A percentile compares a stretch with the other conserved stretches of the same genome.
phyloP scores from a whole-genome alignment of 1,140 invertebrate genomes.

The Phocides pigmalion region DNA sequence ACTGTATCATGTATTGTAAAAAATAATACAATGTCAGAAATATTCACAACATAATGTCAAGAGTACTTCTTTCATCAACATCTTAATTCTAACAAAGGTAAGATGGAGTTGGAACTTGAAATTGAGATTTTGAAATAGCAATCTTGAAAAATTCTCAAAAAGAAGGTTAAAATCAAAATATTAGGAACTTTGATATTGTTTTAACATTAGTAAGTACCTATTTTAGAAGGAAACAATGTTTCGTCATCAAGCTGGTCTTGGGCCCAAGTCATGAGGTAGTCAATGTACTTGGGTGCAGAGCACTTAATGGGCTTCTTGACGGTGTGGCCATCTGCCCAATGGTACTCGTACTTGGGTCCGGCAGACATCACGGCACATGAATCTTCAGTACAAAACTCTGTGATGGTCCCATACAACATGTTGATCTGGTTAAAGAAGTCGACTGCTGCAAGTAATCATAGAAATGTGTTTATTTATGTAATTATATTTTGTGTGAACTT shows the following conservation, averaged over 20 bases:
- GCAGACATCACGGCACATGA: slow-evolving; percentile 99
- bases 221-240: slow-evolving; percentile 99
- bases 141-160: too few relatives aligned
- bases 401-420: slow-evolving; percentile 99
- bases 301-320: slow-evolving; percentile 99
- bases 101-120: too few relatives aligned
- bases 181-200: too few relatives aligned
- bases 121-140: too few relatives aligned
- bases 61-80: too few relatives aligned
- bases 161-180: not conserved
- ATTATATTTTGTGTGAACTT: too few relatives aligned
- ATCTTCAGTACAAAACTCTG: slow-evolving; percentile 99
- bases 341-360: slow-evolving; percentile 99
- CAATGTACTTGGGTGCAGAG: slow-evolving; percentile 99
- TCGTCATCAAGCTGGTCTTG: slow-evolving; percentile 99
- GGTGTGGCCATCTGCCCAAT: slow-evolving; percentile 99
- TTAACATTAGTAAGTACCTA: too few relatives aligned
- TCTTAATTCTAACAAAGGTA: too few relatives aligned
- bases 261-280: slow-evolving; percentile 99
- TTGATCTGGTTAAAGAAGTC: slow-evolving; percentile 99
- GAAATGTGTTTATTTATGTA: too few relatives aligned
- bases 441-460: slow-evolving; percentile 89
- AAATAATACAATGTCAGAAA: too few relatives aligned
- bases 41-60: too few relatives aligned
- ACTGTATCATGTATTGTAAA: too few relatives aligned